Evolutionary conservation across 1,140 invertebrate genomes (phyloP), one percentile per base, ranked within the genome.

Genomic region (Anoplophora glabripennis): DNA sequence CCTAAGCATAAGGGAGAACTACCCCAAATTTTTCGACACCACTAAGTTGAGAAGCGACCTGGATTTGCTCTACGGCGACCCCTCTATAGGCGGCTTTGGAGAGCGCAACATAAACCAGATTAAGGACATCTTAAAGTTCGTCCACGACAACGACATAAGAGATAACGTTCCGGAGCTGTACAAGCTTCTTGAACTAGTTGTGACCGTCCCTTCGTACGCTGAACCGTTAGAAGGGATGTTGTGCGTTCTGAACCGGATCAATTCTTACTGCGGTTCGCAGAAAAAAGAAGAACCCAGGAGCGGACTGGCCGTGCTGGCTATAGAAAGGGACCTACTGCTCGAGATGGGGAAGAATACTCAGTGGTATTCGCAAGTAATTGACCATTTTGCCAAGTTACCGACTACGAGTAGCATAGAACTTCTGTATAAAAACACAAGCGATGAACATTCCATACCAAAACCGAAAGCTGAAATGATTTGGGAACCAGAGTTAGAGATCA

Each of bases 271-370:
- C 15, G 12, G n/a, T 21, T 21, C 35, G 21, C 7, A 49, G 9
- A 49, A 34, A 14, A 49, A 49, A n/a, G 47, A 49, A 49, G 28
- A 49, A 49, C 47, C 47, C 7, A 36, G 47, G 35, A 49, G 34
- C n/a, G 47, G 21, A 34, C 17, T 49, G 4, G 47, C 47, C 35
- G 21, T 49, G 33, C 21, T 49, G 15, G 28, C 10, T 12, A 49
- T 49, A 18, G 47, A 49, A 17, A 49, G 34, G 10, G 28, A 49
- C 14, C 34, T 49, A 9, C 35, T 49, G 11, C 10, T 5, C 9
- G 47, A 49, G 2, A 49, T 36, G 14, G n/a, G 35, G 15, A 49
- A 49, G 33, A 35, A 5, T 17, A 49, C 21, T 3, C 21, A 37
- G 9, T 49, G 47, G 47, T 49, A 49, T 34, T 35, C 21, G 4